Evolutionary conservation across 2,113 vertebrate genomes (phyloP), one percentile per base, ranked within the genome.

Genomic region (Lasiurus borealis): DNA sequence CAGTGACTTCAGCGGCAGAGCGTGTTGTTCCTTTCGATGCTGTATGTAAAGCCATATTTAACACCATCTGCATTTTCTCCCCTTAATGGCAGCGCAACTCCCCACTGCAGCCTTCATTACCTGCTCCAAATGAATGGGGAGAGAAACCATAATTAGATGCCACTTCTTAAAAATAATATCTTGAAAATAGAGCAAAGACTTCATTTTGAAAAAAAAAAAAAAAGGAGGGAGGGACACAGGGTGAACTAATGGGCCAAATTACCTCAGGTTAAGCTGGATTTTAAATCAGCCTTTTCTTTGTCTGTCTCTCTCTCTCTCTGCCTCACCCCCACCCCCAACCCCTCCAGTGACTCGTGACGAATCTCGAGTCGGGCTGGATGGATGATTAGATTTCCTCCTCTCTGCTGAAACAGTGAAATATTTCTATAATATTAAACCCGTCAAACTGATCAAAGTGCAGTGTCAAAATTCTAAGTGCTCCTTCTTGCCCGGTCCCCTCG

Each of bases 391-490:
- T 98, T 95, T 97, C 71, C 93, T 96, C 72, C 15, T 98, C 97
- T 76, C 0, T 85, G 90, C 69, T 92, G 97, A 98, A 98, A 98
- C 96, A 98, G 98, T 98, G 98, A 98, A 98, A 98, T 98, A 98
- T 98, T 98, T 98, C 98, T 98, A 96, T 98, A 98, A 98, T 98
- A 98, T 98, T 98, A 98, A 98, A 98, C 97, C 97, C 85, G 0
- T 98, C 98, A 98, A 96, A 97, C 97, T 98, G 98, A 98, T 98
- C 98, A 98, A 98, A 98, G 98, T 62, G 93, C 52, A 1, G 76
- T 98, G 98, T 98, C 98, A 98, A 96, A 97, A 98, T 97, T 98
- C 98, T 97, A 97, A 98, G 97, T 9, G 83, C 95, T 96, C 97
- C 97, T 98, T 96, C 97, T 98, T 95, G 97, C 93, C 98, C 96